Percentiles rank a stretch among this genome's conserved stretches.
phyloP scores from a whole-genome alignment of 37 sponge, comb jelly and placozoan species.

The Trichoplax adhaerens region DNA sequence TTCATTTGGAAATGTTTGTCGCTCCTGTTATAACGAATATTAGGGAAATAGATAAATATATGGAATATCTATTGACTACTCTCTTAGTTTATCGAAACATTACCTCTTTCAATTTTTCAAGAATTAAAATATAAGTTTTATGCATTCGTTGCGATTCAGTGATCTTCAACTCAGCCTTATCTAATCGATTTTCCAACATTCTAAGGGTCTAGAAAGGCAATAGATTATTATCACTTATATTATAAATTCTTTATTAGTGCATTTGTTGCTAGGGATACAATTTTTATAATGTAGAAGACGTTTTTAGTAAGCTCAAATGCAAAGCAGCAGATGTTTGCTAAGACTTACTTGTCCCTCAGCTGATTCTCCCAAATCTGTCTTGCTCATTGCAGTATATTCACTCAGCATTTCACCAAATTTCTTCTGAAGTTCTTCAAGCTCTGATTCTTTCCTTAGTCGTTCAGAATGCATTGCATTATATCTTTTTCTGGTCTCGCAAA shows the following conservation, averaged over 20 bases:
- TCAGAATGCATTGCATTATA: slow-evolving; percentile 67
- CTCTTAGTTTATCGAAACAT: not conserved
- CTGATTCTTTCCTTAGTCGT: slow-evolving; percentile 26
- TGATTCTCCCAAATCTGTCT: slow-evolving; percentile 35
- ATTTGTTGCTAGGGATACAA: too few species aligned
- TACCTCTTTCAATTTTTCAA: slow-evolving; percentile 67
- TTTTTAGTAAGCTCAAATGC: too few species aligned
- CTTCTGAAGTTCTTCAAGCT: slow-evolving; percentile 27
- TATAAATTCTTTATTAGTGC: too few species aligned
- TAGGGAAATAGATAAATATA: not conserved
- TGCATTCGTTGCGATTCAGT: slow-evolving; percentile 76
- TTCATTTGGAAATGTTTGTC: slow-evolving; percentile 83
- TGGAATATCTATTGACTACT: too few species aligned
- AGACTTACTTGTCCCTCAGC: slow-evolving; percentile 17
- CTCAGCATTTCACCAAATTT: slow-evolving; percentile 36
- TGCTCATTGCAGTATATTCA: slow-evolving; percentile 18
- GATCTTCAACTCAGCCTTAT: slow-evolving; percentile 72
- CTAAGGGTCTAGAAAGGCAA: not conserved
- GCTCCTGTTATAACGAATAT: slow-evolving; percentile 40
- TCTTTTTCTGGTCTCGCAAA: slow-evolving; percentile 77
- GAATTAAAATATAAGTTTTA: slow-evolving; percentile 74
- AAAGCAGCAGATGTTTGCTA: too few species aligned
- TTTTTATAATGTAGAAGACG: too few species aligned
- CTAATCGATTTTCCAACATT: slow-evolving; percentile 82
- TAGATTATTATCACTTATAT: not conserved